Evolutionary conservation across 2,888 invertebrate species (phyloP).

Genomic region (Phortica magna): DNA sequence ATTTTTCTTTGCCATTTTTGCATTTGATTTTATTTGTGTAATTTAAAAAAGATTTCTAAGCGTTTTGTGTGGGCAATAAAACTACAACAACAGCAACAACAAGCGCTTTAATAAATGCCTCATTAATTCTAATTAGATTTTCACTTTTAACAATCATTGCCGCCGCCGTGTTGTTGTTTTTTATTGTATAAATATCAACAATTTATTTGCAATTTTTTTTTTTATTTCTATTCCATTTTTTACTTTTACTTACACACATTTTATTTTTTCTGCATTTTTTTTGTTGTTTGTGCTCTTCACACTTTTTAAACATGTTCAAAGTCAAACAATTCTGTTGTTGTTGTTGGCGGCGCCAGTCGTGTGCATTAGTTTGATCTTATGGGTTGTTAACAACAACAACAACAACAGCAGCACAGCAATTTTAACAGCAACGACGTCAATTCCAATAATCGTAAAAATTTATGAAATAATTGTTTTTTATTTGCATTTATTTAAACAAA

Average conservation of each 20-base stretch:
- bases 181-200: slow-evolving; percentile 34
- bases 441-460: slow-evolving; percentile 1
- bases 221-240: no score
- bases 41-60: slow-evolving; percentile 31
- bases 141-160: no score
- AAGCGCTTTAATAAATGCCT: slow-evolving; percentile 2
- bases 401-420: not conserved
- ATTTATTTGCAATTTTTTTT: slow-evolving; percentile 32
- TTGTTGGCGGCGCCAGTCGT: not conserved
- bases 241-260: slow-evolving; percentile 18
- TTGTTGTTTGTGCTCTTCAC: slow-evolving; percentile 4
- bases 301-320: not conserved
- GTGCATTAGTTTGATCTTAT: not conserved
- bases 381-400: not conserved
- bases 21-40: slow-evolving; percentile 27
- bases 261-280: slow-evolving; percentile 11
- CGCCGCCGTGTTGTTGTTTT: not conserved
- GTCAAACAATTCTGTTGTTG: no score
- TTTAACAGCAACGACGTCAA: slow-evolving; percentile 11
- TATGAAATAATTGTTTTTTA: slow-evolving; percentile 19
- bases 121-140: slow-evolving; percentile 17
- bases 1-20: slow-evolving; percentile 34
- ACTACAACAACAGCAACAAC: slow-evolving; percentile 2
- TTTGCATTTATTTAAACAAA: not conserved
- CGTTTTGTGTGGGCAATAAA: not conserved